Evolutionary conservation across 1,140 invertebrate genomes (phyloP).

Genomic region (Drosophila serrata): DNA sequence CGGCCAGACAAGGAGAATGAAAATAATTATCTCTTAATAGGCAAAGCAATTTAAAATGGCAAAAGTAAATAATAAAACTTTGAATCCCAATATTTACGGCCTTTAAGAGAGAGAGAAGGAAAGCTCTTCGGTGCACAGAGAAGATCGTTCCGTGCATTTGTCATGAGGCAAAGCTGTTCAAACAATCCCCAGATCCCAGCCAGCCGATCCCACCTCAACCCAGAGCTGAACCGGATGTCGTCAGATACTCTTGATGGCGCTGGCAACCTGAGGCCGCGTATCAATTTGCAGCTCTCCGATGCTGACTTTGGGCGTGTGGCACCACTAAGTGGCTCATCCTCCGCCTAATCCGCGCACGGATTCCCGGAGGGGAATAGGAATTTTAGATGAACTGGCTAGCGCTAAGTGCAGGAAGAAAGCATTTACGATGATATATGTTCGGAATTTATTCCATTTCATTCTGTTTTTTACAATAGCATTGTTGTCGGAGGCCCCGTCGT

Average conservation of each 20-base stretch:
- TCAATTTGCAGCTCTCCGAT: conserved; percentile 60
- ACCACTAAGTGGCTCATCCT: conserved; percentile 79
- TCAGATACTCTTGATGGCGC: conserved; percentile 35
- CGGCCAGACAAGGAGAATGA: conserved; percentile 24
- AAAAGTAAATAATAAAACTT: conserved; percentile 30
- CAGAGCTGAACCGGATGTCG: conserved; percentile 38
- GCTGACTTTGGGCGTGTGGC: conserved; percentile 72
- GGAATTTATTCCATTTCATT: conserved; percentile 17
- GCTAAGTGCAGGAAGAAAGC: conserved; percentile 79
- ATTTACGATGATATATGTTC: conserved; percentile 65
- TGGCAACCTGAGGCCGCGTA: conserved; percentile 75
- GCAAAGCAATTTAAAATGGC: conserved; percentile 20
- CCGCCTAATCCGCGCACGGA: conserved; percentile 39
- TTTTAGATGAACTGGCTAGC: conserved; percentile 37
- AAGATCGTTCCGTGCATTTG: conserved; percentile 38
- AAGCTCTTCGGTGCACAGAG: conserved; percentile 2
- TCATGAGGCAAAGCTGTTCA: conserved; percentile 28
- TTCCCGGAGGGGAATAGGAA: conserved; percentile 23
- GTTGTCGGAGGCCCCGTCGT: conserved; percentile 19
- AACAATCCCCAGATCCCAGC: conserved; percentile 22
- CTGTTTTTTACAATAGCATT: conserved; percentile 26
- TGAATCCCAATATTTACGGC: conserved; percentile 35
- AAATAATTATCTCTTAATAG: conserved; percentile 73
- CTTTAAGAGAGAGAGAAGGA: conserved; percentile 15
- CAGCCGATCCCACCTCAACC: conserved; percentile 41